These are phyloP conservation scores for Semicossyphus pulcher DNA, from an alignment of 2,113 vertebrate genomes.

Conservation along the genomic window DNA sequence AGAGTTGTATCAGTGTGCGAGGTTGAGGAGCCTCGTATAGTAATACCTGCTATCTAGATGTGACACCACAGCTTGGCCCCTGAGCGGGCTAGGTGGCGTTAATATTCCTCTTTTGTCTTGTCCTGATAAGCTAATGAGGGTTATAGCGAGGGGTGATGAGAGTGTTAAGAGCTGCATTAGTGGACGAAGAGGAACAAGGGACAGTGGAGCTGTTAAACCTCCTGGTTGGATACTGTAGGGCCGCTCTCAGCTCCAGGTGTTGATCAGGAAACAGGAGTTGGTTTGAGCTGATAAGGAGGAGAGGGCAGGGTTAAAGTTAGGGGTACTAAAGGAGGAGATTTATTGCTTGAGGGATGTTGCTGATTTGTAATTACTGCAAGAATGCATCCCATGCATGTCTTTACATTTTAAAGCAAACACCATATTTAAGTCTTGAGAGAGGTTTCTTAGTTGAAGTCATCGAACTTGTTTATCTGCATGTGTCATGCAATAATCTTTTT, in stretches of 20 bases:
- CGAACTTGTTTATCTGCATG: no score
- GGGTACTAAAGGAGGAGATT: neutral
- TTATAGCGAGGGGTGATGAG: conserved; percentile 61
- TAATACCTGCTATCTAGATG: conserved; percentile 78
- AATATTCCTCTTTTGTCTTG: conserved; percentile 80
- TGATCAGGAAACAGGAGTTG: conserved; percentile 34
- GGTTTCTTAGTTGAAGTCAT: no score
- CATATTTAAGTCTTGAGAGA: no score
- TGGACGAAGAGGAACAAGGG: conserved; percentile 58
- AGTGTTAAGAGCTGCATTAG: conserved; percentile 73
- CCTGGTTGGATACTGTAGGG: conserved; percentile 3
- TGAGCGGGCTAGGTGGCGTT: conserved; percentile 53
- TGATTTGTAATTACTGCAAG: neutral
- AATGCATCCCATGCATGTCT: no score
- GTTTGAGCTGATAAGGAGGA: conserved; percentile 21
- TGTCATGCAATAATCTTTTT: no score
- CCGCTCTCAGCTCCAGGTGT: conserved; percentile 32
- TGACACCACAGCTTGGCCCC: conserved; percentile 68
- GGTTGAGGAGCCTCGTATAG: conserved; percentile 51
- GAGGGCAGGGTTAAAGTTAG: conserved; percentile 6
- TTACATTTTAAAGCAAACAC: no score
- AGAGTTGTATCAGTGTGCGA: conserved; percentile 68
- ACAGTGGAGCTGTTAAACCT: conserved; percentile 46
- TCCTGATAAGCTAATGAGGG: conserved; percentile 81
- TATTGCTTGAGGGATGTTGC: neutral